phyloP scores from a whole-genome alignment of 2,797 vertebrate species.

The Peromyscus eremicus region DNA sequence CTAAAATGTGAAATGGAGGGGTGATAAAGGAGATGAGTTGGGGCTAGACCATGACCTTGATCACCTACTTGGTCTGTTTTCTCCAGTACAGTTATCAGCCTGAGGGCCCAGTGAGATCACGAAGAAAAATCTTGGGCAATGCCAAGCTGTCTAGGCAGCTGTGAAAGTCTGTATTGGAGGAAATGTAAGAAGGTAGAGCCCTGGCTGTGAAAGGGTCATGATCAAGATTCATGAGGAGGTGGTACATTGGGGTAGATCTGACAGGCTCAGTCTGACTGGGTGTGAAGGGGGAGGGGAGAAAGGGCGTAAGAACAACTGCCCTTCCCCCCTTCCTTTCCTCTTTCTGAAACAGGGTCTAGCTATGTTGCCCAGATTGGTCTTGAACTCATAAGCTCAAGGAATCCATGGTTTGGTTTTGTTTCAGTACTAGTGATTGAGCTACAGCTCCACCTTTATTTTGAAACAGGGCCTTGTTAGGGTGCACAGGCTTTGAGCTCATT shows the following conservation, averaged over 20 bases:
- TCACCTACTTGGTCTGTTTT: conserved; percentile 22
- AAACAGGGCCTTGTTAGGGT: not conserved
- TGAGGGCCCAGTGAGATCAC: not conserved
- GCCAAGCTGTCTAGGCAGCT: not conserved
- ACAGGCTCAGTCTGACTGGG: not conserved
- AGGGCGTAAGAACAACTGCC: not conserved
- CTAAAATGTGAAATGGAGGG: not conserved
- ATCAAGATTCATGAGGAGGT: not conserved
- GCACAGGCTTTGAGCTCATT: not conserved
- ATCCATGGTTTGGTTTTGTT: not conserved
- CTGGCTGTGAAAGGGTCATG: conserved; percentile 1
- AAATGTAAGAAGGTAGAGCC: not conserved
- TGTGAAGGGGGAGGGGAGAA: not conserved
- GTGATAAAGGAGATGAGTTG: not conserved
- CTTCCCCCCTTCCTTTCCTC: not conserved
- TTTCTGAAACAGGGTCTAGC: not conserved
- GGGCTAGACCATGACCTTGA: not conserved
- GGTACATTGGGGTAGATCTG: not conserved
- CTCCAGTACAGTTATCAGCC: not conserved
- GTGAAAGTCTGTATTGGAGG: not conserved
- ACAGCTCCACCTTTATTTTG: not conserved
- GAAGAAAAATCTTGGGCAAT: not conserved
- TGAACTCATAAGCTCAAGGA: not conserved
- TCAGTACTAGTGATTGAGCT: not conserved
- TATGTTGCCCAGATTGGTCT: not conserved